Conservation (phyloP, 2,888 invertebrate genomes). For the Agrotis puta region DNA sequence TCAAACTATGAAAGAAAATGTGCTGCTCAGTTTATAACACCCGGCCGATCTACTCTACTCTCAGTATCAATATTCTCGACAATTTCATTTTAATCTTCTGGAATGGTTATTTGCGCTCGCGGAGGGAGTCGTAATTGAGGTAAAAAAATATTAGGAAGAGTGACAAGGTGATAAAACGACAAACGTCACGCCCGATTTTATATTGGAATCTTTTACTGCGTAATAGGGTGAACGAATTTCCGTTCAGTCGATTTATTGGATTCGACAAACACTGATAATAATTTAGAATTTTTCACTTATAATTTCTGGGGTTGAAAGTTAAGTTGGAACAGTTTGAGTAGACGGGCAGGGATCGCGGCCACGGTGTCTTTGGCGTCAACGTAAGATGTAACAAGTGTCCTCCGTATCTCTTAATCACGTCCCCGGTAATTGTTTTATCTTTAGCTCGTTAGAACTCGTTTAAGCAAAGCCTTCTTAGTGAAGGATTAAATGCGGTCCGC, state of each 20-base stretch:
- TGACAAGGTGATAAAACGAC: conserved; percentile 88
- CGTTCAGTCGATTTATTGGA: conserved; percentile 77
- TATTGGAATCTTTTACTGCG: conserved; percentile 85
- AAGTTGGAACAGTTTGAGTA: conserved; percentile 26
- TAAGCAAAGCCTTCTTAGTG: conserved; percentile 91
- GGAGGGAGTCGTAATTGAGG: conserved; percentile 84
- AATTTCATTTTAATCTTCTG: conserved; percentile 84
- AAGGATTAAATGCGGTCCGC: conserved; percentile 91
- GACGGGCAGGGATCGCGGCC: conserved; percentile 51
- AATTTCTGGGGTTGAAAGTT: conserved; percentile 50
- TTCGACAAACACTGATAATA: conserved; percentile 71
- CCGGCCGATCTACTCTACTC: conserved; percentile 65
- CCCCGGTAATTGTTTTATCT: conserved; percentile 91
- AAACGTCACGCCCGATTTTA: conserved; percentile 86
- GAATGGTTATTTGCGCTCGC: conserved; percentile 83
- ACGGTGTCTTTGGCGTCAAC: conserved; percentile 70
- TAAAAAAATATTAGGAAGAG: conserved; percentile 85
- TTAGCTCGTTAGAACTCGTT: conserved; percentile 91
- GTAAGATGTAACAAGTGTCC: conserved; percentile 90
- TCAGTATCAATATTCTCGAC: conserved; percentile 81
- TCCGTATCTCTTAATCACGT: conserved; percentile 90
- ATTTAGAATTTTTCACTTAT: conserved; percentile 61
- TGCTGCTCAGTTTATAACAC: conserved; percentile 61
- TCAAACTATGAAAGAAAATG: conserved; percentile 53
- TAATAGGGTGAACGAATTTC: conserved; percentile 80